Evolutionary conservation across 2,797 vertebrate species (phyloP).

Genomic region (Poeciliopsis infans): DNA sequence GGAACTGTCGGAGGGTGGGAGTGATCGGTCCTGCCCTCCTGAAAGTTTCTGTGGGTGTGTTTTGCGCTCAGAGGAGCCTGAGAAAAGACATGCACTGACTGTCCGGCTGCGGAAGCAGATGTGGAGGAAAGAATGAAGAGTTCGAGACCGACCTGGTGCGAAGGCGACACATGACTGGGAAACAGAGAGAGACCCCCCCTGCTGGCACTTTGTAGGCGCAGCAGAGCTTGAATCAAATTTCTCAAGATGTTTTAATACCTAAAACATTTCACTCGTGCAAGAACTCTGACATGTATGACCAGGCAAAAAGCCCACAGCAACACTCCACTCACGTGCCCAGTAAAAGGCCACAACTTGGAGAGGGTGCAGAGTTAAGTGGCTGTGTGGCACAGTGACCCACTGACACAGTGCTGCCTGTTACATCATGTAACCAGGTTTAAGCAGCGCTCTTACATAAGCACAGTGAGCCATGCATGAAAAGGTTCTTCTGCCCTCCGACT

Average conservation of each 20-base stretch:
- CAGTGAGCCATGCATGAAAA: constrained; percentile 75
- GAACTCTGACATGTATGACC: neutral
- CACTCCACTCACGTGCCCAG: constrained; percentile 16
- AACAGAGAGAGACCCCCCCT: constrained; percentile 75
- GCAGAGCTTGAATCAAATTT: constrained; percentile 23
- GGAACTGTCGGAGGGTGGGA: constrained; percentile 68
- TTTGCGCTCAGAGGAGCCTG: constrained; percentile 48
- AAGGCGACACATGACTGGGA: constrained; percentile 59
- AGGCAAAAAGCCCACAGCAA: constrained; percentile 1
- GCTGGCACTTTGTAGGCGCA: constrained; percentile 69
- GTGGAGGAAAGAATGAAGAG: constrained; percentile 38
- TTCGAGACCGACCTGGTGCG: constrained; percentile 51
- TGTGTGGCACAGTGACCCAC: constrained; percentile 78
- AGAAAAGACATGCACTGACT: constrained; percentile 58
- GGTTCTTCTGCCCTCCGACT: constrained; percentile 71
- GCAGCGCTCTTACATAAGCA: constrained; percentile 79
- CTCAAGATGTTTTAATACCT: neutral
- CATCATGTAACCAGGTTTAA: constrained; percentile 79
- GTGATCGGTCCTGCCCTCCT: constrained; percentile 67
- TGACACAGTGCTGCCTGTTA: constrained; percentile 77
- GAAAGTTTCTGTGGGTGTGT: constrained; percentile 38
- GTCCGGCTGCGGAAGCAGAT: constrained; percentile 57
- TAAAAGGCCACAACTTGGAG: constrained; percentile 33
- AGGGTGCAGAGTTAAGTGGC: constrained; percentile 40
- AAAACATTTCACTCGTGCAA: neutral